Conservation (phyloP, 2,113 vertebrate genomes). For the Prolemur simus region DNA sequence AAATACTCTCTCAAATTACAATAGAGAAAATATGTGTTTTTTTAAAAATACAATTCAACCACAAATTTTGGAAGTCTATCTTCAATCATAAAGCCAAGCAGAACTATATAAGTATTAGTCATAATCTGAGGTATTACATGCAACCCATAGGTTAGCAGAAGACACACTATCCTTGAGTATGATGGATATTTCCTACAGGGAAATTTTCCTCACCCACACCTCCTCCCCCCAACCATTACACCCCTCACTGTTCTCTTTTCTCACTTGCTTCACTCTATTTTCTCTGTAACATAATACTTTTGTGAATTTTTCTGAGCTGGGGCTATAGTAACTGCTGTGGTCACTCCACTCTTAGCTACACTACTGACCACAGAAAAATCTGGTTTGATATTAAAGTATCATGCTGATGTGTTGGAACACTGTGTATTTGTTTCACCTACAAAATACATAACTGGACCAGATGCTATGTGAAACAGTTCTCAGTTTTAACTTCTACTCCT, state of each 20-base stretch:
- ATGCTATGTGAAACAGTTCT: background rate
- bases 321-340: background rate
- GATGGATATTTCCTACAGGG: background rate
- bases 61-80: background rate
- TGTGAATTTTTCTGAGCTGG: background rate
- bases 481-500: conserved; percentile 27
- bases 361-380: background rate
- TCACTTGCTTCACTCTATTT: background rate
- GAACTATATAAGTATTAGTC: background rate
- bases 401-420: background rate
- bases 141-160: background rate
- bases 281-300: background rate
- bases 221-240: background rate
- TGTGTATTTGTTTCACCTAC: background rate
- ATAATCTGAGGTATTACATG: background rate
- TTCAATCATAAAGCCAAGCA: background rate
- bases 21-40: background rate
- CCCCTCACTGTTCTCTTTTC: background rate
- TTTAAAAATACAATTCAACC: conserved; percentile 14
- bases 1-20: background rate
- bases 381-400: conserved; percentile 29
- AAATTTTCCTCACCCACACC: background rate
- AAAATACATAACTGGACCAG: background rate
- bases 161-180: background rate
- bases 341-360: background rate